Evolutionary conservation across 92 coral and sea anemone species (phyloP), one percentile per base, ranked within the genome.

Genomic region (Zoanthus gigantus): DNA sequence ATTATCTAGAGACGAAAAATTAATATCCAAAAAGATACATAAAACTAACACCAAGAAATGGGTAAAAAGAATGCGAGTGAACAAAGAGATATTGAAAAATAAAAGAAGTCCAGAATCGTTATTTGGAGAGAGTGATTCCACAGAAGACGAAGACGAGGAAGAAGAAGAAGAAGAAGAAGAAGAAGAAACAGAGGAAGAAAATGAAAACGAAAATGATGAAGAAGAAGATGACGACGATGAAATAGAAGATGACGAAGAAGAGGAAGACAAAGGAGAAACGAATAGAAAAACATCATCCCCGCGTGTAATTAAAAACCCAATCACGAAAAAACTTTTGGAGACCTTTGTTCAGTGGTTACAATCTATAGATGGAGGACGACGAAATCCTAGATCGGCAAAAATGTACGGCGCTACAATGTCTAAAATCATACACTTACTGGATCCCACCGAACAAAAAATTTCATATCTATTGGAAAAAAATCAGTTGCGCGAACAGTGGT

Each of bases 1-100:
- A 57, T 23, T 79, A 53, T 79, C 78, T 4, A 10, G 52, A 17
- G 73, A 88, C 71, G 90, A 71, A 61, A 74, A 88, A 2, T 86
- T 67, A 79, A 9, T 88, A 60, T 71, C 68, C 0, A 78, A 12
- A 12, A 57, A 57, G 18, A 57, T 57, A 12, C n/a, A n/a, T 0
- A 57, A 57, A 57, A 13, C 2, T 0, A 57, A 57, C 2, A 37
- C 4, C 42, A 37, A 37, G 42, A 37, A 37, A 37, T 4, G 42
- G 42, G 23, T 23, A 37, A 37, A 1, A 37, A 37, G 2, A 37
- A 37, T 37, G 4, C 2, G 2, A 37, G 42, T 37, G 42, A 37
- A 37, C 2, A 37, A 2, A 37, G 42, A 37, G 42, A 37, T 37
- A 4, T 2, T 37, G 4, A 37, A 37, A 37, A 37, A 37, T 2